Evolutionary conservation across 2,888 invertebrate genomes (phyloP).

Genomic region (Coremacera marginata): DNA sequence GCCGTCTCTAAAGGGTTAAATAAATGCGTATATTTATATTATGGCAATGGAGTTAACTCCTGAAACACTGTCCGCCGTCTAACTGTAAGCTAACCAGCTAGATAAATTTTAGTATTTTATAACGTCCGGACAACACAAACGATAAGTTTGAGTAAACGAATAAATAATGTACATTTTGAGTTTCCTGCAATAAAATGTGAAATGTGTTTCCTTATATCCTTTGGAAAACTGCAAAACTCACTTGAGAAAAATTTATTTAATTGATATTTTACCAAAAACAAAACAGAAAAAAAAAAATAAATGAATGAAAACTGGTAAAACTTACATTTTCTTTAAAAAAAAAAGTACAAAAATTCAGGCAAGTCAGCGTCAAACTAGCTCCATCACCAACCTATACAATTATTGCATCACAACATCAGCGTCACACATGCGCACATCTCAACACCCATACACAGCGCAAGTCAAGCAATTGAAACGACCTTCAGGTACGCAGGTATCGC

Average conservation of each 20-base stretch:
- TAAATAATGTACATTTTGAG: too few relatives aligned
- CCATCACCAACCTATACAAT: conserved; percentile 23
- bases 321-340: not conserved
- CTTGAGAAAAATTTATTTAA: not conserved
- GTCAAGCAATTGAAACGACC: not conserved
- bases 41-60: too few relatives aligned
- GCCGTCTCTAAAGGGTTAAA: too few relatives aligned
- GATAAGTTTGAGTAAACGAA: too few relatives aligned
- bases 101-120: too few relatives aligned
- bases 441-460: not conserved
- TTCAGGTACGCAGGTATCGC: conserved; percentile 10
- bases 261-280: not conserved
- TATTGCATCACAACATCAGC: conserved; percentile 9
- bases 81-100: too few relatives aligned
- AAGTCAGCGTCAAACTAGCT: not conserved
- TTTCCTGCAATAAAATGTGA: too few relatives aligned
- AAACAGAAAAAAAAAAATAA: not conserved
- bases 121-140: too few relatives aligned
- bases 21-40: too few relatives aligned
- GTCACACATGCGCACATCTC: not conserved
- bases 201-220: too few relatives aligned
- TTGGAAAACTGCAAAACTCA: too few relatives aligned
- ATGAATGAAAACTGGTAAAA: not conserved
- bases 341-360: not conserved
- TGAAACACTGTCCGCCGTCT: too few relatives aligned